Evolutionary conservation across 2,888 invertebrate species (phyloP).

Genomic region (Nomada hirtipes): DNA sequence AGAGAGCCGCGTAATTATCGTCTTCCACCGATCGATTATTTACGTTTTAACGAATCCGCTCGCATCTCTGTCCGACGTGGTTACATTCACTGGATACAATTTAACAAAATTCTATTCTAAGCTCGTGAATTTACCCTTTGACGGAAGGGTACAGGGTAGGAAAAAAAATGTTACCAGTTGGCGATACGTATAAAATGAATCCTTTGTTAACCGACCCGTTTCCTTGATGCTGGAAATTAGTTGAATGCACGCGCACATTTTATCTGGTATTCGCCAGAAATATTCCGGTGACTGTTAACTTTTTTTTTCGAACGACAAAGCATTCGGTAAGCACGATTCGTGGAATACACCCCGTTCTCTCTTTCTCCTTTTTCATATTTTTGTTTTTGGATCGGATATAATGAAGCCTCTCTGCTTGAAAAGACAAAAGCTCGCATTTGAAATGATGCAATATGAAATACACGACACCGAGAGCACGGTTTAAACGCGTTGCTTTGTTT

Average conservation of each 20-base stretch:
- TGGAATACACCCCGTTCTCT: neutral
- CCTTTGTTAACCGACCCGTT: neutral
- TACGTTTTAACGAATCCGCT: neutral
- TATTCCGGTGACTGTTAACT: neutral
- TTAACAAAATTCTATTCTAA: neutral
- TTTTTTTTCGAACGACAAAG: neutral
- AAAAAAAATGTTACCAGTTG: neutral
- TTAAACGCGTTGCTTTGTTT: slow-evolving; percentile 16
- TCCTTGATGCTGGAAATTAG: neutral
- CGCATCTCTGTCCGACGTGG: neutral
- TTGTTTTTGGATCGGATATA: slow-evolving; percentile 34
- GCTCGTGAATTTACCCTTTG: neutral
- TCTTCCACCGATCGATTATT: slow-evolving; percentile 35
- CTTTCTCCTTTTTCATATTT: neutral
- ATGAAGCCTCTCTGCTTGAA: slow-evolving; percentile 35
- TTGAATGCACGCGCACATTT: slow-evolving; percentile 7
- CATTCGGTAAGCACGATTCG: neutral
- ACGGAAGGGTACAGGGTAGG: neutral
- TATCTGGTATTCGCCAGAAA: neutral
- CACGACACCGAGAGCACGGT: neutral
- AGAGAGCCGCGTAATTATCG: slow-evolving; percentile 27
- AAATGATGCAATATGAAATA: slow-evolving; percentile 31
- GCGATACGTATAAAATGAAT: neutral
- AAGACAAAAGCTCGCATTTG: slow-evolving; percentile 30
- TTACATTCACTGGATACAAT: neutral